Conservation (phyloP, 1,140 invertebrate species). For the Cepaea nemoralis region DNA sequence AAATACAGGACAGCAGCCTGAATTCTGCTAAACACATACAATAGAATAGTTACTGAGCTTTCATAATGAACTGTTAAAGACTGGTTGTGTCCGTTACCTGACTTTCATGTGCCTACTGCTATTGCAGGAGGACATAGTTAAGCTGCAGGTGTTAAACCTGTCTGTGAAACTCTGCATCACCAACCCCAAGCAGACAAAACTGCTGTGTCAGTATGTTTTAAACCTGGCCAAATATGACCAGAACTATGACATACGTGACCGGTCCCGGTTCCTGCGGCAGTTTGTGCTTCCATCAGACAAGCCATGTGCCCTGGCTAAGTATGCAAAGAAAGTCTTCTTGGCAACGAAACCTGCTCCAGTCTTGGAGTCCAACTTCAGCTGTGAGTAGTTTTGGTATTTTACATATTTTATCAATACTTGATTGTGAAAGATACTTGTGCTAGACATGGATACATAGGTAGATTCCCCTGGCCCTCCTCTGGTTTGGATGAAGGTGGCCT, state of each 20-base stretch:
- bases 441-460: too few relatives aligned
- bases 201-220: conserved; percentile 94
- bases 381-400: too few relatives aligned
- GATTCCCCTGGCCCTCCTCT: too few relatives aligned
- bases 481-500: too few relatives aligned
- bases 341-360: conserved; percentile 92
- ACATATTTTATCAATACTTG: too few relatives aligned
- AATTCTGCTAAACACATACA: too few relatives aligned
- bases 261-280: conserved; percentile 86
- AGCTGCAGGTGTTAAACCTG: conserved; percentile 95
- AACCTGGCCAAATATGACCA: conserved; percentile 97
- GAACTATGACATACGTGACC: conserved; percentile 97
- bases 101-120: too few relatives aligned
- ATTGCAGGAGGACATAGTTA: conserved; percentile 91
- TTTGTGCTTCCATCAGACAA: conserved; percentile 77
- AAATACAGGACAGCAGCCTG: too few relatives aligned
- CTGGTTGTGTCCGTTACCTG: too few relatives aligned
- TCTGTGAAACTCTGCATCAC: conserved; percentile 93
- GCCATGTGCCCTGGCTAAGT: conserved; percentile 75
- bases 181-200: conserved; percentile 87
- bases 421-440: too few relatives aligned
- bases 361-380: conserved; percentile 80
- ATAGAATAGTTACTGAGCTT: too few relatives aligned
- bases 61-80: too few relatives aligned
- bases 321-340: conserved; percentile 89